Conservation (phyloP, 2,113 vertebrate species). For the Callopanchax toddi region DNA sequence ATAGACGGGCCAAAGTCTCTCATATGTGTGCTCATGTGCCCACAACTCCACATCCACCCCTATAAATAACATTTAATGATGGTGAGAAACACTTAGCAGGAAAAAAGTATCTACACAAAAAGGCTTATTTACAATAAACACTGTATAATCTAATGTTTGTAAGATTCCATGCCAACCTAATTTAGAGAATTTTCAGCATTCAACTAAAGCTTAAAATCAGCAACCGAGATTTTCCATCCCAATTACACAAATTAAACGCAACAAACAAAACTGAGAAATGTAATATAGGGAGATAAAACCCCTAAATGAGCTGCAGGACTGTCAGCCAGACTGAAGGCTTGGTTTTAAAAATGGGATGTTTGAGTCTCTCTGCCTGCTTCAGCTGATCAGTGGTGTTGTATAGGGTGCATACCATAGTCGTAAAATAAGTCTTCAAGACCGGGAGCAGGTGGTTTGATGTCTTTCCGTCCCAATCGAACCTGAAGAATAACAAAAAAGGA, state of each 20-base stretch:
- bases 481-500: constrained; percentile 49
- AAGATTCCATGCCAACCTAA: no score
- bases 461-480: constrained; percentile 75
- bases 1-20: constrained; percentile 89
- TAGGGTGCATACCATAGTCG: constrained; percentile 65
- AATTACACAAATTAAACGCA: no score
- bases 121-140: no score
- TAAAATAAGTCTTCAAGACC: constrained; percentile 82
- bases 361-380: constrained; percentile 12
- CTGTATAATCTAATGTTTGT: no score
- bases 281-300: no score
- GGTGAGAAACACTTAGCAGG: no score
- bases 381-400: constrained; percentile 30
- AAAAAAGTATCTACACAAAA: no score
- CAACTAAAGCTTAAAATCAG: constrained; percentile 8
- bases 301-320: constrained; percentile 33
- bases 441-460: constrained; percentile 72
- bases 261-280: constrained; percentile 51
- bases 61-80: constrained; percentile 43
- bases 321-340: constrained; percentile 37
- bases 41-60: constrained; percentile 88
- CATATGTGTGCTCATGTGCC: constrained; percentile 91
- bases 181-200: constrained; percentile 25
- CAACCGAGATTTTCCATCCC: no score
- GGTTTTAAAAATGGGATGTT: constrained; percentile 48